Evolutionary conservation across 2,113 vertebrate species (phyloP).

Genomic region (Scytalopus superciliaris): DNA sequence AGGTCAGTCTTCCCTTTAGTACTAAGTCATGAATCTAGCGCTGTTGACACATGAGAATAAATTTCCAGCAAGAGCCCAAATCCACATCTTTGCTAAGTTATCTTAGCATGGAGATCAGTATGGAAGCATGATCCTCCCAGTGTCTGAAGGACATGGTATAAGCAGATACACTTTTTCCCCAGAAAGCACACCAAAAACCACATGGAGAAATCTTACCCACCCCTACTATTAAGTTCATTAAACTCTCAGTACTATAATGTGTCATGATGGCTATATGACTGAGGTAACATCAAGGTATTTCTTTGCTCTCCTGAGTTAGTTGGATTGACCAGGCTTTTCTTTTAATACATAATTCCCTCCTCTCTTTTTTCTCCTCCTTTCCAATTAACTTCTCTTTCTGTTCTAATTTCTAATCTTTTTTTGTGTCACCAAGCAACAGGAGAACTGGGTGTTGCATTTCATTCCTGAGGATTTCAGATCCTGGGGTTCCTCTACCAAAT

Average conservation of each 20-base stretch:
- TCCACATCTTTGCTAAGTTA: not conserved
- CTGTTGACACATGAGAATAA: not conserved
- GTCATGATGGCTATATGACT: not conserved
- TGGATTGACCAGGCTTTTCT: not conserved
- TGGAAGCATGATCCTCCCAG: not conserved
- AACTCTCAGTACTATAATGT: not conserved
- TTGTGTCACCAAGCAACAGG: not conserved
- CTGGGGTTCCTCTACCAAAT: not conserved
- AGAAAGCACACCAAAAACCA: not conserved
- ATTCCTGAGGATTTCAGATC: not conserved
- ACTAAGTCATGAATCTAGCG: not conserved
- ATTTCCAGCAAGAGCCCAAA: not conserved
- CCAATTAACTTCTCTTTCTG: not conserved
- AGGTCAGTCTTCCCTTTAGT: not conserved
- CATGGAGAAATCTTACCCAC: not conserved
- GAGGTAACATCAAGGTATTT: not conserved
- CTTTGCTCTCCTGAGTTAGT: not conserved
- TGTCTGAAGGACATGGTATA: rapidly evolving
- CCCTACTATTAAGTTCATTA: not conserved
- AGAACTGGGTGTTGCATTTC: not conserved
- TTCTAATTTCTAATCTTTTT: not conserved
- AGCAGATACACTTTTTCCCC: not conserved
- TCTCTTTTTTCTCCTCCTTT: not conserved
- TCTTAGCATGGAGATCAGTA: not conserved
- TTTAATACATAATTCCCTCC: not conserved